phyloP scores from a whole-genome alignment of 2,888 invertebrate species.

The Stictocephala bisonia region DNA sequence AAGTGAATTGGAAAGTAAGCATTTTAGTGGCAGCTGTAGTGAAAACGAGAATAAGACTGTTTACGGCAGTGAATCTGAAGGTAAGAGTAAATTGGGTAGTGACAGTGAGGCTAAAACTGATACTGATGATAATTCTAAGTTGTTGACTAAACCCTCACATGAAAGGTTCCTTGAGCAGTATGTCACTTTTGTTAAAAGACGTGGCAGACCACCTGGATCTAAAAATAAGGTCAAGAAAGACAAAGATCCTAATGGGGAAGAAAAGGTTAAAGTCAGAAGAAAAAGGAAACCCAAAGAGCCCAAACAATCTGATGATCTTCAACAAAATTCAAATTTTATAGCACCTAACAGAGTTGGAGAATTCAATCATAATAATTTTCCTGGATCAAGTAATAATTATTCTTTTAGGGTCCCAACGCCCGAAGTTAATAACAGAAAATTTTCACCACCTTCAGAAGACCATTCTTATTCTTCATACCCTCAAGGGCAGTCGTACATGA shows the following conservation, averaged over 20 bases:
- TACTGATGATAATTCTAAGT: neutral
- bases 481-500: neutral
- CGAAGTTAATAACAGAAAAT: neutral
- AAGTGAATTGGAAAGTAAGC: conserved; percentile 21
- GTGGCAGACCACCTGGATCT: conserved; percentile 22
- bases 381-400: too few relatives aligned
- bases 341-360: too few relatives aligned
- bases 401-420: conserved; percentile 1
- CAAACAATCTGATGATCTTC: neutral
- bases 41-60: conserved; percentile 9
- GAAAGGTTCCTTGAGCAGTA: conserved; percentile 20
- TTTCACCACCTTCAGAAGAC: conserved; percentile 1
- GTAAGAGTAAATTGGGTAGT: conserved; percentile 10
- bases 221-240: conserved; percentile 34
- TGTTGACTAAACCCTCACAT: neutral
- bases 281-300: conserved; percentile 26
- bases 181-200: conserved; percentile 19
- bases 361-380: too few relatives aligned
- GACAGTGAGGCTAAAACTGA: conserved; percentile 32
- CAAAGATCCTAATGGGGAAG: conserved; percentile 6
- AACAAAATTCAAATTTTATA: too few relatives aligned
- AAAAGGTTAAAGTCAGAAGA: conserved; percentile 12
- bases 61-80: conserved; percentile 9
- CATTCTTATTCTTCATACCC: conserved; percentile 15
- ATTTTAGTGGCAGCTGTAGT: neutral